Base-by-base conservation (phyloP, 2,113 vertebrate genomes). In the Hucho hucho region DNA sequence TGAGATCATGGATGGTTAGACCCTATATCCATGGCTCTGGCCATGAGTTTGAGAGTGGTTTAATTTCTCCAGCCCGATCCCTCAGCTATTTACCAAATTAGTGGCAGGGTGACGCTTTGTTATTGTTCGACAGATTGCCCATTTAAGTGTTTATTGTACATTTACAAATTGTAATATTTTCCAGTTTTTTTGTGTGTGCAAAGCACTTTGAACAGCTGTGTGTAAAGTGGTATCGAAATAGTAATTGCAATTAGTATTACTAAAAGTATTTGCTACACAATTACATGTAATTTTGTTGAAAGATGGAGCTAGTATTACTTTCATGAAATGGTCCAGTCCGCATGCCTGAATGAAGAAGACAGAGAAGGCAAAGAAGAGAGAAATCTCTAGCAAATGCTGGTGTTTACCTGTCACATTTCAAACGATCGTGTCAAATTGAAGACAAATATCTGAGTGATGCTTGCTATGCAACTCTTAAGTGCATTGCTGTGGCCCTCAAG, bases 331-430 rank as follows among this genome's bases (percentile, higher is more conserved):
- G 49, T 61, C n/a, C 58, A 16, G 58, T 24, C n/a, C 58, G 1
- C 58, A 61, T 61, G 58, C 58, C 58, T 61, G 58, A 61, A 61
- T 22, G n/a, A n/a, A 61, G 18, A 59, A 22, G 20, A 59, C 47
- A 1, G n/a, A 59, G n/a, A 9, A 59, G 20, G 58, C 58, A 18
- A 3, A 16, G 71, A 80, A 5, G 64, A 82, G 56, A 75, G 47
- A 2, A 74, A 78, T 81, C 70, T 79, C 76, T 47, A 77, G 72
- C 70, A 46, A 75, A 58, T 22, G 76, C 68, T 92, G 1, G 24
- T 79, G 85, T 88, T 85, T 89, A 82, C 79, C 68, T 87, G 90
- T 77, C 69, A 84, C 83, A 91, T 92, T 87, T 90, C 83, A 85
- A 81, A 87, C 24, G 59, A 80, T 81, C 67, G 22, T 83, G 90